Percentiles rank a stretch among this genome's conserved stretches.
Conservation (phyloP, 2,797 vertebrate species). For the Karalla daura region DNA sequence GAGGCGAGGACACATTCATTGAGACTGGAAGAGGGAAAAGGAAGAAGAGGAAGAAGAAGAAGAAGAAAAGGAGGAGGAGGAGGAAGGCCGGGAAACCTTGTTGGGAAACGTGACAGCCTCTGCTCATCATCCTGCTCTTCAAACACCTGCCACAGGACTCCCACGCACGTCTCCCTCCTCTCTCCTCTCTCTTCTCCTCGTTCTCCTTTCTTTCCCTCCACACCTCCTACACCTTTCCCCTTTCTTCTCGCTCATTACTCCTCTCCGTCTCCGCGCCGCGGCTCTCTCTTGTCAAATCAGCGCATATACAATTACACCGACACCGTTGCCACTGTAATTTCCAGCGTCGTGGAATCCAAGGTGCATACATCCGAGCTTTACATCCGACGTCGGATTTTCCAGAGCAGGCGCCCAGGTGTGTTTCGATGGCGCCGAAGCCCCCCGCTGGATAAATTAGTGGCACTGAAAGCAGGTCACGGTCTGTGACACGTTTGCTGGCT, state of each 20-base stretch:
- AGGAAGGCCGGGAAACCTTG: constrained; percentile 35
- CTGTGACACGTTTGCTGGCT: constrained; percentile 18
- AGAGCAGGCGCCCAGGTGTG: background rate
- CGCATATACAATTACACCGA: constrained; percentile 53
- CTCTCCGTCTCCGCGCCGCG: constrained; percentile 40
- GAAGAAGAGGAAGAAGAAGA: constrained; percentile 1
- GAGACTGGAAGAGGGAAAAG: constrained; percentile 24
- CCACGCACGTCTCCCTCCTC: constrained; percentile 62
- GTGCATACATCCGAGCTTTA: constrained; percentile 31
- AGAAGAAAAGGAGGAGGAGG: constrained; percentile 6
- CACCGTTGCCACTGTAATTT: constrained; percentile 37
- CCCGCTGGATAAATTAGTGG: constrained; percentile 4
- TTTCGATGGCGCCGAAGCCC: constrained; percentile 7
- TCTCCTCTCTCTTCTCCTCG: constrained; percentile 29
- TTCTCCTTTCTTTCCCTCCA: constrained; percentile 52
- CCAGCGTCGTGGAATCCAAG: constrained; percentile 31
- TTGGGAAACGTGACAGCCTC: constrained; percentile 61
- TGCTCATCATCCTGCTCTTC: constrained; percentile 68
- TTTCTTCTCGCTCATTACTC: constrained; percentile 67
- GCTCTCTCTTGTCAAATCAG: constrained; percentile 57
- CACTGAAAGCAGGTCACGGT: constrained; percentile 38
- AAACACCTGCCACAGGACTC: constrained; percentile 74
- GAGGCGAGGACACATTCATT: constrained; percentile 53
- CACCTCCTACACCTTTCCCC: constrained; percentile 67
- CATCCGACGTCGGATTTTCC: constrained; percentile 24